Evolutionary conservation across 2,888 invertebrate species (phyloP), one percentile per base, ranked within the genome.

Genomic region (Galerucella calmariensis): DNA sequence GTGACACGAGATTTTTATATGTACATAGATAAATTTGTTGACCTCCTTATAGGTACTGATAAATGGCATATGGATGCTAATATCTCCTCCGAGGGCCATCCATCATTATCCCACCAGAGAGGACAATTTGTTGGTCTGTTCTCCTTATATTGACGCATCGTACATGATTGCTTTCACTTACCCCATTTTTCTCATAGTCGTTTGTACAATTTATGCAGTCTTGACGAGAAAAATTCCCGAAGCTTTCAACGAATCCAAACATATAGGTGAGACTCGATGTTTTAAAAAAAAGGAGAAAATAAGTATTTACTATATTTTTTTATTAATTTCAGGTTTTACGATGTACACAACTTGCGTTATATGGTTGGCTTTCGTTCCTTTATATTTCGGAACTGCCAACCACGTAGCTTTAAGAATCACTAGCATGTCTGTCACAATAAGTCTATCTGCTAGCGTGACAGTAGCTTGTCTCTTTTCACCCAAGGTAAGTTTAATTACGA

Each of bases 261-360:
- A 97, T 88, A 97, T 97, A 82, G 98, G 99, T 92, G 82, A 90
- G 91, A 86, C n/a, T n/a, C n/a, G n/a, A n/a, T n/a, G n/a, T n/a
- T 20, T 11, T 58, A 8, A 16, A 35, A 56, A 24, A 51, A 56
- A 68, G 8, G 2, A 67, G 35, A 35, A 35, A 35, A 8, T 35
- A 35, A 35, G 35, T 35, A 8, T 35, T 35, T 6, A 35, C 8
- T 8, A 35, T 35, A 35, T 35, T 35, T 35, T 35, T 35, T 35
- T 35, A 27, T 8, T 35, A 35, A 6, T 83, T 82, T 11, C 88
- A 95, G 95, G 95, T 74, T 99, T 99, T 88, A 98, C 98, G 35
- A 99, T 99, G 99, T 99, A 97, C 89, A 98, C 98, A 61, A 98
- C 98, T 44, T 97, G 97, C 87, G 95, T 98, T 78, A 97, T 98